Evolutionary conservation across 1,140 invertebrate species (phyloP).

Genomic region (Aporrectodea caliginosa): DNA sequence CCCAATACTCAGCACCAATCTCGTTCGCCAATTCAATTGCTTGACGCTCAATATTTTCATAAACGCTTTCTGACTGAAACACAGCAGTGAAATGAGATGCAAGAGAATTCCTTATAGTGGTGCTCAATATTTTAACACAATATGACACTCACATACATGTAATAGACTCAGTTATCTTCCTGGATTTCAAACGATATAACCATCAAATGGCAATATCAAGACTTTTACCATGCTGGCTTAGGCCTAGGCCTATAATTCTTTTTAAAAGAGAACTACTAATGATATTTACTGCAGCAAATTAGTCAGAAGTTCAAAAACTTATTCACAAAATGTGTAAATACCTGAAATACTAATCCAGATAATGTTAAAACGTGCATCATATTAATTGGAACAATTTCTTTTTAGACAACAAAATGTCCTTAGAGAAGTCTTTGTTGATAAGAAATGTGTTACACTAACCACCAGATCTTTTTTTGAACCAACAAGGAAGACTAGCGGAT

Average conservation of each 20-base stretch:
- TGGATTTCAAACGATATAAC: no score
- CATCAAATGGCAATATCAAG: not conserved
- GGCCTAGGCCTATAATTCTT: no score
- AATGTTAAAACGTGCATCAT: not conserved
- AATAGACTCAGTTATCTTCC: no score
- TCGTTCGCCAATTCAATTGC: conserved; percentile 63
- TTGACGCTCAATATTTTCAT: conserved; percentile 62
- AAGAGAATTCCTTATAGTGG: no score
- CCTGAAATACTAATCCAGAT: not conserved
- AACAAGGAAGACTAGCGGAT: conserved; percentile 70
- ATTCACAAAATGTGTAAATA: not conserved
- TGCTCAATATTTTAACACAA: no score
- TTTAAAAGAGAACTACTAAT: not conserved
- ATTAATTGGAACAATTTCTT: not conserved
- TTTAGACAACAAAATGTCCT: no score
- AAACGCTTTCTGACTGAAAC: conserved; percentile 61
- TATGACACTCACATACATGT: no score
- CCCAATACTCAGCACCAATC: conserved; percentile 74
- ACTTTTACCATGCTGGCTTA: not conserved
- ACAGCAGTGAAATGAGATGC: no score
- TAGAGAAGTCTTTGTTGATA: no score
- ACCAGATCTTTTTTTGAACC: conserved; percentile 73
- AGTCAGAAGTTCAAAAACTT: not conserved
- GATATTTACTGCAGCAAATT: not conserved
- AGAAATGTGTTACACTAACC: conserved; percentile 38